phyloP scores from a whole-genome alignment of 1,140 invertebrate genomes.

The Aphaenogaster ashmeadi region DNA sequence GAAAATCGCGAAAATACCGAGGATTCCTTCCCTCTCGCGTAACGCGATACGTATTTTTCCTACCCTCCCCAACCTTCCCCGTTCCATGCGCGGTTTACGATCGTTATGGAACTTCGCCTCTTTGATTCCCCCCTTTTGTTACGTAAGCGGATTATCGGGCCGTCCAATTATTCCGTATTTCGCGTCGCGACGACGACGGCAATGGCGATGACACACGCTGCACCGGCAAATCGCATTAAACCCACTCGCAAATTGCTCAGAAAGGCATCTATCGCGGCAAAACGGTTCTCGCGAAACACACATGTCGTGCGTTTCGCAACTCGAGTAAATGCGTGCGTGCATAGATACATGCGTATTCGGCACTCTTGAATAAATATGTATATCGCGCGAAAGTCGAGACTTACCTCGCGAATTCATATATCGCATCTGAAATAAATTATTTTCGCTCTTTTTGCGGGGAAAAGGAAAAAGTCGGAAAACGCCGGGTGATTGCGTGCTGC shows the following conservation, averaged over 20 bases:
- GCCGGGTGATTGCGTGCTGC: not conserved
- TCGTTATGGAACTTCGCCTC: constrained; percentile 63
- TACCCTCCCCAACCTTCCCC: not conserved
- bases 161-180: constrained; percentile 68
- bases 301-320: not conserved
- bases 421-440: constrained; percentile 38
- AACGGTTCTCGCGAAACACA: not conserved
- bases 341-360: not conserved
- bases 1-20: constrained; percentile 47
- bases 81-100: constrained; percentile 32
- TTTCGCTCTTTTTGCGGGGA: constrained; percentile 4
- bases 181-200: constrained; percentile 32
- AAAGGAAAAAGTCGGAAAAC: constrained; percentile 35
- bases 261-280: not conserved
- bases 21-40: too few species aligned
- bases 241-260: constrained; percentile 23
- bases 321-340: not conserved
- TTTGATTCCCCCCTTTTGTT: constrained; percentile 70
- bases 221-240: constrained; percentile 50
- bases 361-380: constrained; percentile 7
- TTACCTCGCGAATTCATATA: constrained; percentile 25
- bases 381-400: constrained; percentile 19
- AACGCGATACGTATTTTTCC: constrained; percentile 6
- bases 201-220: not conserved
- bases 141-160: constrained; percentile 62